phyloP scores from a whole-genome alignment of 2,797 vertebrate species.

The Halcyon leucocephala region DNA sequence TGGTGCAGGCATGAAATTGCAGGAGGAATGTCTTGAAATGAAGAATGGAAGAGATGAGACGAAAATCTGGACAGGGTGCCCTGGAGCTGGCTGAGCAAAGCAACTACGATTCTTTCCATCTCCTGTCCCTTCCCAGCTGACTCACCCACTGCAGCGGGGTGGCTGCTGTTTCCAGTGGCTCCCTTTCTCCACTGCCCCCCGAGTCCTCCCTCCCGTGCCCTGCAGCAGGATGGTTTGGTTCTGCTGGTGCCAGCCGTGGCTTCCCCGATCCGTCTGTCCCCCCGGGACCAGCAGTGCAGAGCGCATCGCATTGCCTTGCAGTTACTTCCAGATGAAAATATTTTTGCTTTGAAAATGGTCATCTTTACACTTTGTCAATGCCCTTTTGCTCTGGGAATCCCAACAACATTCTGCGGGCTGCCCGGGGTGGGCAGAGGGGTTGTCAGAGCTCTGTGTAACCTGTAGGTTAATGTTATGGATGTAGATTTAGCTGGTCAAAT shows the following conservation, averaged over 20 bases:
- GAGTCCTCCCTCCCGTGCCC: not conserved
- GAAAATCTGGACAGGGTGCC: not conserved
- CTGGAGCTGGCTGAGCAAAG: not conserved
- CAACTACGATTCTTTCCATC: conserved; percentile 37
- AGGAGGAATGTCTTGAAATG: not conserved
- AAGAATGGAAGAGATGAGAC: conserved; percentile 30
- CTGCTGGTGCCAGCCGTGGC: not conserved
- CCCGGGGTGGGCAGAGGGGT: not conserved
- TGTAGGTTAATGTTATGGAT: rapidly evolving
- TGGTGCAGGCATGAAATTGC: not conserved
- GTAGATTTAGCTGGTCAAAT: not conserved
- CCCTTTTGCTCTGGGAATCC: not conserved
- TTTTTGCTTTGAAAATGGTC: not conserved
- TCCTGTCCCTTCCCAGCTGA: not conserved
- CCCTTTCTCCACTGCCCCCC: not conserved
- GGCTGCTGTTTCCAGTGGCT: not conserved
- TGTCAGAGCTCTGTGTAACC: not conserved
- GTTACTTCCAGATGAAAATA: not conserved
- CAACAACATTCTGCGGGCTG: rapidly evolving
- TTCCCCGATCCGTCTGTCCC: not conserved
- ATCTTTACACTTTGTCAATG: not conserved
- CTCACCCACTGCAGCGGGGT: not conserved
- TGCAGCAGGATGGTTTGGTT: not conserved
- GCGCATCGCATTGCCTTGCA: rapidly evolving
- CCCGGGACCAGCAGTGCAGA: not conserved